Evolutionary conservation across 2,797 vertebrate genomes (phyloP).

Genomic region (Gadopsis bispinosus): DNA sequence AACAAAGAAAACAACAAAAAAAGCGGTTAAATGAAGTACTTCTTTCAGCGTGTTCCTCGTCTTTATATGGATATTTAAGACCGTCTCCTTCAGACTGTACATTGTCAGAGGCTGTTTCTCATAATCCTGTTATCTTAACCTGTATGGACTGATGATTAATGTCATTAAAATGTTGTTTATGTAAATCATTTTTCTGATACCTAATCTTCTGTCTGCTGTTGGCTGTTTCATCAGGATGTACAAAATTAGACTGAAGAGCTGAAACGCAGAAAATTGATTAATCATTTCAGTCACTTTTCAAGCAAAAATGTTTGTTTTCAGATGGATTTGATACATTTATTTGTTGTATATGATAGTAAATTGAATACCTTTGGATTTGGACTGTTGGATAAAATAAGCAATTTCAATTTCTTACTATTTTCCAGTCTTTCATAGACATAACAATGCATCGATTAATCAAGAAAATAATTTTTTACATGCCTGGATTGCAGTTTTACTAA

Average conservation of each 20-base stretch:
- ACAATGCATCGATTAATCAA: not conserved
- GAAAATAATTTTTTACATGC: not conserved
- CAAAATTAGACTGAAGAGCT: not conserved
- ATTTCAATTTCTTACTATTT: not conserved
- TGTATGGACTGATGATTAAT: constrained; percentile 85
- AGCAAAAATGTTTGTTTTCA: not conserved
- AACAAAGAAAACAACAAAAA: constrained; percentile 66
- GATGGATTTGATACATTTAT: not conserved
- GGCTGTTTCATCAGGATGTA: not conserved
- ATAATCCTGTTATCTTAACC: constrained; percentile 81
- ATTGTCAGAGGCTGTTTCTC: constrained; percentile 80
- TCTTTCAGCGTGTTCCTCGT: constrained; percentile 81
- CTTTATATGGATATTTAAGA: constrained; percentile 85
- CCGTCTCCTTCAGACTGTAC: constrained; percentile 75
- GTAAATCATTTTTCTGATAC: constrained; percentile 58
- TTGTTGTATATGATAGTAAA: not conserved
- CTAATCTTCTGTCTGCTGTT: constrained; percentile 24
- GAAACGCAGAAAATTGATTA: not conserved
- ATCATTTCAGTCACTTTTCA: not conserved
- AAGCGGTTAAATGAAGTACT: constrained; percentile 82
- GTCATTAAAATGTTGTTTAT: constrained; percentile 87
- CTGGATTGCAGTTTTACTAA: constrained; percentile 35
- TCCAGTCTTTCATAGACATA: not conserved
- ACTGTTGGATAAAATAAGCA: not conserved
- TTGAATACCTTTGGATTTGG: not conserved